Conservation (phyloP, 2,888 invertebrate species). For the Chrysopilus asiliformis region DNA sequence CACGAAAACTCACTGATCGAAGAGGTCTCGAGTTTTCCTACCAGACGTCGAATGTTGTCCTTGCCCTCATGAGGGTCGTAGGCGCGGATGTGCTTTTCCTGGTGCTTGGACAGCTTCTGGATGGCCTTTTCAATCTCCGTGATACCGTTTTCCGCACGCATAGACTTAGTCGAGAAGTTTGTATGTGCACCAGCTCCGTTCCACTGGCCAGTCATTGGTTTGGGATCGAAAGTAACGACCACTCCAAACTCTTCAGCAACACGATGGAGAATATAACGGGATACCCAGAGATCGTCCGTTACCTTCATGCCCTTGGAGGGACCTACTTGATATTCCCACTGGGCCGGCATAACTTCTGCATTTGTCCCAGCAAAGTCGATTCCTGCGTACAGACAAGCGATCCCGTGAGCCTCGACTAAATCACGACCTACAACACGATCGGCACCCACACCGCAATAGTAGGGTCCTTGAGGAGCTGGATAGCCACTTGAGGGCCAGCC, state of each 20-base stretch:
- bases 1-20: constrained; percentile 51
- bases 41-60: constrained; percentile 63
- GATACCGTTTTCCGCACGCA: constrained; percentile 61
- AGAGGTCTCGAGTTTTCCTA: constrained; percentile 64
- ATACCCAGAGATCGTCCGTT: constrained; percentile 48
- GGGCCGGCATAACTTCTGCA: constrained; percentile 72
- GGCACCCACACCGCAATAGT: constrained; percentile 75
- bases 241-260: constrained; percentile 49
- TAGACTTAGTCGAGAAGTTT: constrained; percentile 76
- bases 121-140: constrained; percentile 60
- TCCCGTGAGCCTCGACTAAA: constrained; percentile 62
- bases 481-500: constrained; percentile 61
- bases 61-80: constrained; percentile 67
- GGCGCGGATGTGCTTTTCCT: constrained; percentile 58
- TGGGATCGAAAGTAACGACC: constrained; percentile 43
- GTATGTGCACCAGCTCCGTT: constrained; percentile 90
- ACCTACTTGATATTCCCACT: constrained; percentile 57
- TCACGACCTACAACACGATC: constrained; percentile 65
- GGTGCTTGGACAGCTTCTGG: constrained; percentile 55
- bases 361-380: constrained; percentile 64
- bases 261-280: constrained; percentile 42
- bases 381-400: constrained; percentile 61
- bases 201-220: constrained; percentile 62
- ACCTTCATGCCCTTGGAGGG: constrained; percentile 47
- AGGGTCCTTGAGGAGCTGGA: constrained; percentile 60